phyloP scores from a whole-genome alignment of 2,113 vertebrate species.

The Sylvicapra grimmia region DNA sequence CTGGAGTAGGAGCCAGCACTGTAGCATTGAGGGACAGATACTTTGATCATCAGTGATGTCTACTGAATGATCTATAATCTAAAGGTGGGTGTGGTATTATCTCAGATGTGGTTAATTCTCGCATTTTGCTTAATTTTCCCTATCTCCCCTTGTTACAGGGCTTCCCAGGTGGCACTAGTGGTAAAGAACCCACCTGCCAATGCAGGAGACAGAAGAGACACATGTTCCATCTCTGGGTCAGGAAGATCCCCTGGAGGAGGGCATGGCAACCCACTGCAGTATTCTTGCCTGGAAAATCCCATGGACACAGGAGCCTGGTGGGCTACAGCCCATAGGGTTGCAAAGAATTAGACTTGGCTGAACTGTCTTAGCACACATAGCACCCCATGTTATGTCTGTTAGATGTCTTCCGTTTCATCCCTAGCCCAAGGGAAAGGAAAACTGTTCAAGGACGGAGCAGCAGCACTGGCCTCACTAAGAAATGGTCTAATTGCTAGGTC shows the following conservation, averaged over 20 bases:
- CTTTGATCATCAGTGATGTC: not conserved
- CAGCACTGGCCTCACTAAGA: not conserved
- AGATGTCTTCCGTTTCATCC: not conserved
- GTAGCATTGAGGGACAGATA: not conserved
- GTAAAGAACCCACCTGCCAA: fast-evolving
- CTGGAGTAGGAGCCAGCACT: not conserved
- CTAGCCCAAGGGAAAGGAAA: not conserved
- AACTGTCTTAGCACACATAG: not conserved
- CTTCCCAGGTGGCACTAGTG: not conserved
- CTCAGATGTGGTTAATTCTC: not conserved
- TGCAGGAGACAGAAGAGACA: not conserved
- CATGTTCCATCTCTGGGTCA: not conserved
- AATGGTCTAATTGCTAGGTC: not conserved
- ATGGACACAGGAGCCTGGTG: fast-evolving
- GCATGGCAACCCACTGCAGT: not conserved
- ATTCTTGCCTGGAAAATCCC: not conserved
- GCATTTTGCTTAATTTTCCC: not conserved
- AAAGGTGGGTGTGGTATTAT: not conserved
- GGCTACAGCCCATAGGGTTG: not conserved
- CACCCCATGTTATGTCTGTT: not conserved
- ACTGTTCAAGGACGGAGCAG: fast-evolving
- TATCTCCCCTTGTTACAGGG: not conserved
- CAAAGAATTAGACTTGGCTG: fast-evolving
- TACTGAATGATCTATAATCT: not conserved
- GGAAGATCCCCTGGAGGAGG: not conserved